Base-by-base conservation (phyloP, 2,888 invertebrate species). In the Autographa pulchrina region DNA sequence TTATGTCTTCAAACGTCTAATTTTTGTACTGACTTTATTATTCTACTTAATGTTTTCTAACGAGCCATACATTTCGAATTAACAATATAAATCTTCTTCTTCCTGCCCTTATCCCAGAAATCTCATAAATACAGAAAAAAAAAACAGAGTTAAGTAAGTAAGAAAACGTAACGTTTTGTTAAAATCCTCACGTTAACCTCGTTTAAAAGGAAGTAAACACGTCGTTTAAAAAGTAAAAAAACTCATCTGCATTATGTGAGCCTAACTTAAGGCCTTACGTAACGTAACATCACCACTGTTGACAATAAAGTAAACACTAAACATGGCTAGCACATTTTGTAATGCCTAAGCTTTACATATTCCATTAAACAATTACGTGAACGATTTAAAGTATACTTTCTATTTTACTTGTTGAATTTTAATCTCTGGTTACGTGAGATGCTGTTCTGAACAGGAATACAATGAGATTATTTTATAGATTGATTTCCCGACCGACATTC, bases 341-440 rank as follows among this genome's bases (percentile, higher is more conserved):
- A 70, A 74, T 65, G 52, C 64, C 62, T 70, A 71, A 67, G 59
- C 43, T 79, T 41, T 70, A 63, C 35, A 62, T 59, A 65, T 62
- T 75, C 69, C 43, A 74, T 73, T 64, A 80, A 83, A 77, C 68
- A 73, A 79, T 87, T 89, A 89, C 89, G 87, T 85, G 80, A 81
- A 67, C 67, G 60, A 81, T 81, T 84, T 82, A 73, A 80, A 87
- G 86, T 85, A 80, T 84, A 86, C 93, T 93, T 92, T 93, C 92
- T 90, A 91, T 85, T 83, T 72, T 79, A 83, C 86, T 83, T 87
- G 86, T 88, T 90, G 93, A 91, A 93, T 93, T 87, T 88, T 85
- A 93, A 92, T 88, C 70, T 85, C 62, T 60, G 62, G 81, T 92
- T 91, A 88, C 92, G 90, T 90, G 86, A 85, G 83, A 84, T 86